Evolutionary conservation across 2,113 vertebrate genomes (phyloP).

Genomic region (Bolborhynchus lineola): DNA sequence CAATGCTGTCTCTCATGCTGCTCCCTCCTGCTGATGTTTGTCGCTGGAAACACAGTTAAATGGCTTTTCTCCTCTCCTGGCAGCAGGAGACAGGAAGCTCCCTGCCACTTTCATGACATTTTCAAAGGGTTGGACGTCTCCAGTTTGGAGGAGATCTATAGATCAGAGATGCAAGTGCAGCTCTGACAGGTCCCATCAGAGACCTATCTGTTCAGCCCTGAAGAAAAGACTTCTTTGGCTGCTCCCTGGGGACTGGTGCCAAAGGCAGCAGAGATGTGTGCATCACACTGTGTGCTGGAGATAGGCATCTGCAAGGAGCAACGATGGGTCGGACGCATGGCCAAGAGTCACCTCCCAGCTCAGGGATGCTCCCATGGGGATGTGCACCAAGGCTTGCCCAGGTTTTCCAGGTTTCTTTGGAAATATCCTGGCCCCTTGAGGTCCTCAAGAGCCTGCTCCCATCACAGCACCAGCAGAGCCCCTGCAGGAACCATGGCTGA

Average conservation of each 20-base stretch:
- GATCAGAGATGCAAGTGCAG: rapidly evolving
- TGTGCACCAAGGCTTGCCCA: not conserved
- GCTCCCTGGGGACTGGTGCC: rapidly evolving
- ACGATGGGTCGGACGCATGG: not conserved
- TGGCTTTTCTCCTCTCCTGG: not conserved
- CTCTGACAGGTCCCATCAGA: not conserved
- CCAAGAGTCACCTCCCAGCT: not conserved
- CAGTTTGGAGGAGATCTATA: not conserved
- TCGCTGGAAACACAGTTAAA: not conserved
- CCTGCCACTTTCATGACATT: not conserved
- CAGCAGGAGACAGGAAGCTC: not conserved
- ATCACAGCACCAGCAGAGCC: not conserved
- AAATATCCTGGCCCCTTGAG: not conserved
- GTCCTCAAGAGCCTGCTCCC: not conserved
- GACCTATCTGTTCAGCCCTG: not conserved
- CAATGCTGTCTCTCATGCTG: not conserved
- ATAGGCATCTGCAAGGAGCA: not conserved
- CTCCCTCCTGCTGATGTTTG: not conserved
- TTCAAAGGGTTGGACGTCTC: not conserved
- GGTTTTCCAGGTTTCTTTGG: not conserved
- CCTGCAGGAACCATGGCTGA: not conserved
- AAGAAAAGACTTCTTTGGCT: not conserved
- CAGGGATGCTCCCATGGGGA: not conserved
- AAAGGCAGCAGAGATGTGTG: not conserved
- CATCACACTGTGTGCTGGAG: not conserved